These are phyloP conservation scores for Nothoprocta pentlandii DNA, from an alignment of 2,113 vertebrate species.

Conservation along the genomic window DNA sequence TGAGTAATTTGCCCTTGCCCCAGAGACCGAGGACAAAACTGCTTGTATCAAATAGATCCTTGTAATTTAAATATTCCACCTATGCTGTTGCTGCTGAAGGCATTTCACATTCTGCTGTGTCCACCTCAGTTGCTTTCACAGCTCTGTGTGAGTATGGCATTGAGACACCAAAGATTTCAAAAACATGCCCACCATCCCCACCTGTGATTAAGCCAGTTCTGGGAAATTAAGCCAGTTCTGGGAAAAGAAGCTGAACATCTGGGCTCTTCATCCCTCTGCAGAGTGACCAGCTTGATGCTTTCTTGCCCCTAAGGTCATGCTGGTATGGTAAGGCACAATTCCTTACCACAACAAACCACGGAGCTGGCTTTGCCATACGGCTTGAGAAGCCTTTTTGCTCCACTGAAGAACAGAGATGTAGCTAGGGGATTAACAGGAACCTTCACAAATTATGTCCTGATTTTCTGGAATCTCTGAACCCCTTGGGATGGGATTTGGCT, in stretches of 20 bases:
- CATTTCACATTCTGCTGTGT: accelerated
- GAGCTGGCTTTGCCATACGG: not conserved
- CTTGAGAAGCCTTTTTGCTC: not conserved
- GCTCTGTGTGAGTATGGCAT: not conserved
- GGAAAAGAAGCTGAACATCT: not conserved
- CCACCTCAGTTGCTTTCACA: not conserved
- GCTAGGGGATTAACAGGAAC: not conserved
- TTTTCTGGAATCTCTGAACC: not conserved
- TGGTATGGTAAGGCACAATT: not conserved
- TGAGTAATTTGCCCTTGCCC: not conserved
- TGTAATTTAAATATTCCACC: not conserved
- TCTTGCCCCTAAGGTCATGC: not conserved
- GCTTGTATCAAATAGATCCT: not conserved
- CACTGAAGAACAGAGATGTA: not conserved
- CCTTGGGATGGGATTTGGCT: not conserved
- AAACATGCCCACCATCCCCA: not conserved
- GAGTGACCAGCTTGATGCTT: not conserved
- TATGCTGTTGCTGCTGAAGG: not conserved
- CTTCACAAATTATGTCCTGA: not conserved
- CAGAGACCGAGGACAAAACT: constrained; percentile 21
- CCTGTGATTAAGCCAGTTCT: not conserved
- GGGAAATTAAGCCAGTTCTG: not conserved
- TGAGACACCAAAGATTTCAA: not conserved
- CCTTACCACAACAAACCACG: not conserved
- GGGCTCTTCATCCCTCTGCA: not conserved